Base-by-base conservation (phyloP, 1,140 invertebrate species). In the Dolichoris vasculosae region DNA sequence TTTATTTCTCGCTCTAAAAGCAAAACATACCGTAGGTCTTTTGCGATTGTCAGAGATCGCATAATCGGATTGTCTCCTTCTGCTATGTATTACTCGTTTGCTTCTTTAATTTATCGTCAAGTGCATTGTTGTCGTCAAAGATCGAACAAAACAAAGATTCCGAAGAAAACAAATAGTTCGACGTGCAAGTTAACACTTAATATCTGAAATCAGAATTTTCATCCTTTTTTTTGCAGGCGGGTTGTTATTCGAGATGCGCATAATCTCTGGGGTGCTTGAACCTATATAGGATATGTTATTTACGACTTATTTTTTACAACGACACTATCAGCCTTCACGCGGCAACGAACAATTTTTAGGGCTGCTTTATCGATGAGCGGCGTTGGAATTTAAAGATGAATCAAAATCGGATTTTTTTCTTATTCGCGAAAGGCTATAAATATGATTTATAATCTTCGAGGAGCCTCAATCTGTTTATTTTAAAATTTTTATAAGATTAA, bases 181-280 rank as follows among this genome's bases (percentile, higher is more conserved):
- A 51, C 30, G 48, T 20, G 30, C 13, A 30, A 20, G 48, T 30
- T 40, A 32, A 78, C 46, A 59, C 23, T 78, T n/a, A 13, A 38
- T 48, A 32, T 2, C 30, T 23, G 23, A 78, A 78, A 59, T 78
- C 32, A 48, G 32, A 63, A 59, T 78, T 35, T 48, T 40, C 20
- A 30, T 23, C 30, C 15, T n/a, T 43, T 38, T 76, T 51, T 59
- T 75, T 46, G 23, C 43, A 17, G 43, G 43, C 75, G 11, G 51
- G 15, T 78, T 59, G 30, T 59, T 78, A 59, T 59, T 77, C 46
- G 35, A 78, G 51, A 51, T 78, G 30, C 63, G 51, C 51, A 78
- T 38, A 77, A 73, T 73, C 69, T 43, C 13, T n/a, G 46, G 48
- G 75, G 30, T 77, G 15, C 46, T 51, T 76, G 73, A 48, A 76